Percentiles rank a stretch among this genome's conserved stretches.
Conservation (phyloP, 2,888 invertebrate genomes). For the Ochlodes sylvanus region DNA sequence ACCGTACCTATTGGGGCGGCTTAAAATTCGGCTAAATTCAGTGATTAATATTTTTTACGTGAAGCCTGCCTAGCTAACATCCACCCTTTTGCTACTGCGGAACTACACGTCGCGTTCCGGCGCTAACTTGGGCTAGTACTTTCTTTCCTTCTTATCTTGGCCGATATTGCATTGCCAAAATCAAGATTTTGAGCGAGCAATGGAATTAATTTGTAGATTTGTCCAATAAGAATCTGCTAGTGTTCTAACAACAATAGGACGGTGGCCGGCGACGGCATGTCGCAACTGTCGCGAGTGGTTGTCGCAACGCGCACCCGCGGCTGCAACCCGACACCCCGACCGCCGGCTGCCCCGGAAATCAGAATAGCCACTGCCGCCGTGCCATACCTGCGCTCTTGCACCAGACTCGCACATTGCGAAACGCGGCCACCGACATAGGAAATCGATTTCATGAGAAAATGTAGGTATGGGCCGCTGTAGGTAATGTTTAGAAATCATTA, state of each 20-base stretch:
- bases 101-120: too few species aligned
- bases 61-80: too few species aligned
- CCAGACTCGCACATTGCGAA: conserved; percentile 12
- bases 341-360: conserved; percentile 35
- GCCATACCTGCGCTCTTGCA: conserved; percentile 17
- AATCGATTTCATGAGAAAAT: conserved; percentile 12
- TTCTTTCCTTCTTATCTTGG: too few species aligned
- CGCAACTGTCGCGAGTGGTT: conserved; percentile 27
- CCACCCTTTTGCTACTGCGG: too few species aligned
- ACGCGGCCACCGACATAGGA: conserved; percentile 4
- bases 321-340: conserved; percentile 37
- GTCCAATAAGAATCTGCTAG: neutral
- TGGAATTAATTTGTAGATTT: neutral
- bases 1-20: too few species aligned
- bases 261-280: conserved; percentile 19
- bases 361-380: conserved; percentile 10
- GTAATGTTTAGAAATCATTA: too few species aligned
- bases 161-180: too few species aligned
- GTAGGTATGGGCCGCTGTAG: neutral
- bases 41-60: too few species aligned
- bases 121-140: too few species aligned
- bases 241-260: conserved; percentile 9
- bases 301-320: conserved; percentile 18
- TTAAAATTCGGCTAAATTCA: too few species aligned
- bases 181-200: neutral